phyloP scores from a whole-genome alignment of 1,140 invertebrate species.

The Pachyrhynchus sulphureomaculatus region DNA sequence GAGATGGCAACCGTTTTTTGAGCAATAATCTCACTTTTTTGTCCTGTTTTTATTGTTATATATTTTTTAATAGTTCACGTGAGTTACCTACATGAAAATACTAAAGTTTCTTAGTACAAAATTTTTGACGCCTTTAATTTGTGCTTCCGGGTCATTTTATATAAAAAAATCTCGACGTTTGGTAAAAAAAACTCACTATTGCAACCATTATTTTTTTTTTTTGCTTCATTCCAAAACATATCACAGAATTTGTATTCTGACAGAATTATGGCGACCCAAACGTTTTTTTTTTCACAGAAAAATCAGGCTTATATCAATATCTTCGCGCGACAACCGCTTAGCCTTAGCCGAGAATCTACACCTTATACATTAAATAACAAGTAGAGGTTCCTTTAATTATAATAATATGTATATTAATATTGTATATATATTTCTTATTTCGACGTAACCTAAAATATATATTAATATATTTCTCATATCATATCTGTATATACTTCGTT shows the following conservation, averaged over 20 bases:
- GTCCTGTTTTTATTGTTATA: slow-evolving; percentile 30
- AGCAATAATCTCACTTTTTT: slow-evolving; percentile 42
- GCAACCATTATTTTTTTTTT: neutral
- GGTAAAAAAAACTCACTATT: neutral
- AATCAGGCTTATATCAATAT: neutral
- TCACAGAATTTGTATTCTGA: slow-evolving; percentile 14
- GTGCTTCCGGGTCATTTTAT: neutral
- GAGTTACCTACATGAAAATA: slow-evolving; percentile 6
- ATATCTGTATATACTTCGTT: slow-evolving; percentile 1
- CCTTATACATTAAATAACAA: slow-evolving; percentile 32
- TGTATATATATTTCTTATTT: slow-evolving; percentile 32
- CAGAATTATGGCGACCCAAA: neutral
- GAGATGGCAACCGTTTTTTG: slow-evolving; percentile 41
- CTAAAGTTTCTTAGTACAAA: neutral
- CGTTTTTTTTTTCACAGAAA: neutral
- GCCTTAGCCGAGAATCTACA: slow-evolving; percentile 14
- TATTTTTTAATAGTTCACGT: slow-evolving; percentile 18
- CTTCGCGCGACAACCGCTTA: neutral
- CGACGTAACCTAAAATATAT: slow-evolving; percentile 31
- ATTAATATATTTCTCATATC: slow-evolving; percentile 11
- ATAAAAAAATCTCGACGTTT: slow-evolving; percentile 1
- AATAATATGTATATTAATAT: slow-evolving; percentile 27
- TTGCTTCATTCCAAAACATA: neutral
- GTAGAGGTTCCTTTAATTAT: slow-evolving; percentile 24
- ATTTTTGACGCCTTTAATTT: neutral